Evolutionary conservation across 2,113 vertebrate genomes (phyloP).

Genomic region (Tympanuchus pallidicinctus): DNA sequence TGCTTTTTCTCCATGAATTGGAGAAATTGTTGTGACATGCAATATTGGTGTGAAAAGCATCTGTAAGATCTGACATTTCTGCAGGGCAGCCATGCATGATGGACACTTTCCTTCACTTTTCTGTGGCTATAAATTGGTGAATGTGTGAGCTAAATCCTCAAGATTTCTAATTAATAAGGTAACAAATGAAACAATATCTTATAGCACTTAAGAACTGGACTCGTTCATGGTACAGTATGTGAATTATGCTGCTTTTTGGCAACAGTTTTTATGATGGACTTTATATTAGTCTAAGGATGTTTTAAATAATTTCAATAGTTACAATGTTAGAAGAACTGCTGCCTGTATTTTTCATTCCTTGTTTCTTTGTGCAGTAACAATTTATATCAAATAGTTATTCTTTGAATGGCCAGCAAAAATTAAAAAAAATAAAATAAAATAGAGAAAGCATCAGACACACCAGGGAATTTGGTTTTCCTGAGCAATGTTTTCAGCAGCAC

Average conservation of each 20-base stretch:
- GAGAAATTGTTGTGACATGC: accelerated
- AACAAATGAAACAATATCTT: background rate
- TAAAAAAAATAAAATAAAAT: background rate
- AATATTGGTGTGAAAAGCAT: accelerated
- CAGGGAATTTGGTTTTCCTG: constrained; percentile 20
- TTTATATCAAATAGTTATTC: background rate
- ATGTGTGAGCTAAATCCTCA: background rate
- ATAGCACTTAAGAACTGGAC: background rate
- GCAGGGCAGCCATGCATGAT: accelerated
- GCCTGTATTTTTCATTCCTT: background rate
- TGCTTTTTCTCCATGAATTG: accelerated
- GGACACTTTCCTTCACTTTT: background rate
- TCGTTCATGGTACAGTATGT: background rate
- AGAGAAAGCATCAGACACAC: background rate
- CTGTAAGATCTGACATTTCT: accelerated
- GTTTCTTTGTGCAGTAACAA: background rate
- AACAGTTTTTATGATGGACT: background rate
- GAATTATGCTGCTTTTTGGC: background rate
- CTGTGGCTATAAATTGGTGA: background rate
- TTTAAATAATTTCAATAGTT: background rate
- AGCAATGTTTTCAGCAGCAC: background rate
- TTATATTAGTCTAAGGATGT: background rate
- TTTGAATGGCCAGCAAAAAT: background rate
- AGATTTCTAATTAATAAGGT: background rate
- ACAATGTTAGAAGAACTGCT: background rate